phyloP scores from a whole-genome alignment of 2,888 invertebrate species.

The Pecten maximus region DNA sequence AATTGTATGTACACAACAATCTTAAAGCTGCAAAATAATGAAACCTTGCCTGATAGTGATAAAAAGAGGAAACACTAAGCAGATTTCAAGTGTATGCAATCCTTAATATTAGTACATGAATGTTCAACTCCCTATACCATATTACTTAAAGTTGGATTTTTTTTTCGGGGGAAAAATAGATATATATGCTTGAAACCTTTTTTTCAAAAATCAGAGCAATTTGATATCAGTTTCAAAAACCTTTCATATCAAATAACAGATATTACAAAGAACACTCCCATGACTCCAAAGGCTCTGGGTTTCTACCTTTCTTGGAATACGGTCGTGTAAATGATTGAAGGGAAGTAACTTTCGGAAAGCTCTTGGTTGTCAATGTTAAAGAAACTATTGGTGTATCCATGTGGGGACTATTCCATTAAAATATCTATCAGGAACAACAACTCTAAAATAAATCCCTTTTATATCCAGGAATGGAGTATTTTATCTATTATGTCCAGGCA shows the following conservation, averaged over 20 bases:
- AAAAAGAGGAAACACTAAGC: not conserved
- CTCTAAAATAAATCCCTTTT: too few relatives aligned
- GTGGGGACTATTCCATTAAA: not conserved
- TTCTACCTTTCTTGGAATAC: not conserved
- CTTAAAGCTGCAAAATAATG: not conserved
- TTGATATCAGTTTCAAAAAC: not conserved
- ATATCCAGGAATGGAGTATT: not conserved
- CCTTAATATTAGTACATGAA: not conserved
- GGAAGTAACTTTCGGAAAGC: not conserved
- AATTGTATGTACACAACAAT: not conserved
- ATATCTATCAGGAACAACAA: not conserved
- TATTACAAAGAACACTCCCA: not conserved
- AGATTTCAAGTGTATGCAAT: not conserved
- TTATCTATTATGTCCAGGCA: not conserved
- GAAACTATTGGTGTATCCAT: not conserved
- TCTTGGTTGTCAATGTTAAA: not conserved
- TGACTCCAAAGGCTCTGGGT: too few relatives aligned
- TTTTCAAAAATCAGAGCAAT: not conserved
- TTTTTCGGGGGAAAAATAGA: not conserved
- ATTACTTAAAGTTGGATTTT: not conserved
- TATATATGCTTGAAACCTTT: not conserved
- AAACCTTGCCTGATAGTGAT: not conserved
- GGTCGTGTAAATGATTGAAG: not conserved
- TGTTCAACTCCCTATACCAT: not conserved
- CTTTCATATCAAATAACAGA: not conserved